These are phyloP conservation scores for Mesitornis unicolor DNA, from an alignment of 2,113 vertebrate genomes.

Conservation along the genomic window DNA sequence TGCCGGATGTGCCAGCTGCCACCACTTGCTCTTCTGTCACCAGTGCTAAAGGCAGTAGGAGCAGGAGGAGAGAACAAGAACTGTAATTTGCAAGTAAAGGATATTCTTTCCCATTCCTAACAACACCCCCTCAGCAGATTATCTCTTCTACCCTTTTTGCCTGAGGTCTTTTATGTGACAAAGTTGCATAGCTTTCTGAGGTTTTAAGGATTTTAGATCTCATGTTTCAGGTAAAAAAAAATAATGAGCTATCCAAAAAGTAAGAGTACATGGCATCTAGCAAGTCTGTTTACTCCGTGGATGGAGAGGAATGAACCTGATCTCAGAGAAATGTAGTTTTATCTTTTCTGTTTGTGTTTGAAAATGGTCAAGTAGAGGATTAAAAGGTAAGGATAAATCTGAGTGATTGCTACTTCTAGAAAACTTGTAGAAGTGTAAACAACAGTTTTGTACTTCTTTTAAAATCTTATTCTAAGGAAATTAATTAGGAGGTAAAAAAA, in stretches of 20 bases:
- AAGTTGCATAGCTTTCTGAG: neutral
- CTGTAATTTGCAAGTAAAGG: neutral
- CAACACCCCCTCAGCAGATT: neutral
- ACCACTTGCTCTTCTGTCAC: neutral
- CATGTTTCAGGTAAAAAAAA: neutral
- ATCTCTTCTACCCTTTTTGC: neutral
- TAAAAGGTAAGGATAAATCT: neutral
- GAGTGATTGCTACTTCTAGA: neutral
- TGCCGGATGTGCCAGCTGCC: neutral
- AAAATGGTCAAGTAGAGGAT: neutral
- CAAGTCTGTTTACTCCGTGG: neutral
- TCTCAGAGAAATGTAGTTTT: neutral
- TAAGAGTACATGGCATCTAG: accelerated
- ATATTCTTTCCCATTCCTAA: neutral
- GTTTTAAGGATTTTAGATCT: neutral
- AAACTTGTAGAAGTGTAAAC: neutral
- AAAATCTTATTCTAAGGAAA: neutral
- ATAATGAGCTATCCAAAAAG: neutral
- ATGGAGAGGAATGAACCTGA: neutral
- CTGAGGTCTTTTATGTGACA: neutral
- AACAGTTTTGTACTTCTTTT: neutral
- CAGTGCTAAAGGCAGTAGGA: neutral
- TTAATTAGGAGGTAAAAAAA: neutral
- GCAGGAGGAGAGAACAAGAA: neutral
- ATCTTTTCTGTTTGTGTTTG: neutral